Evolutionary conservation across 2,113 vertebrate genomes (phyloP), one percentile per base, ranked within the genome.

Genomic region (Platysternon megacephalum): DNA sequence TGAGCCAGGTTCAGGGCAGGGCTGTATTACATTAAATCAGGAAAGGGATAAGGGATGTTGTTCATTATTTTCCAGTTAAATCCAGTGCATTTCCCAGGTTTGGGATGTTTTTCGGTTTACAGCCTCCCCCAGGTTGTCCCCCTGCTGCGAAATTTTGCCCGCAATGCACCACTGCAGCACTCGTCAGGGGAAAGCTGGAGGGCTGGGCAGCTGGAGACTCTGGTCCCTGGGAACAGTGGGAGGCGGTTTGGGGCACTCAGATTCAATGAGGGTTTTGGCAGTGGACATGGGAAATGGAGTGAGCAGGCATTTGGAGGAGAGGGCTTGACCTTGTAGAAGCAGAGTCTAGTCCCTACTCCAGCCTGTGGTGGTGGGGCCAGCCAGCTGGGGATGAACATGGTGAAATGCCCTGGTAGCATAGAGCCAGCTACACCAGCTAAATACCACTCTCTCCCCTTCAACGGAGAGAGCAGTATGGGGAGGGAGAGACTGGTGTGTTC

Each of bases 181-280:
- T 90, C 26, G 2, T 49, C 39, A 56, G 83, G 3, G 8, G 29
- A 74, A 84, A 56, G 11, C 0, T 0, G 61, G 83, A 91, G 0
- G 1, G 5, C 16, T 84, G 42, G 74, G 28, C n/a, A 83, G 13
- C 28, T 0, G 0, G 52, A 2, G 1, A 74, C 26, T 91, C 76
- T 81, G 6, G 22, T 72, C 35, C n/a, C 19, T 53, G 32, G 81
- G n/a, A 53, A 0, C 72, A 1, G 2, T 10, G 1, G 0, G 7
- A 35, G 7, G 21, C 51, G 8, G 12, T 9, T 0, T 68, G 61
- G 32, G 42, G 14, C 52, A 49, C 61, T 22, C 65, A 3, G 19
- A 72, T 72, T 39, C 35, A 68, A 39, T 35, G 72, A 89, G 61
- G 49, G 5, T 87, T 49, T 82, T 46, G 11, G 11, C 49, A 56